A percentile compares a stretch with the other conserved stretches of the same genome.
phyloP scores from a whole-genome alignment of 2,888 invertebrate genomes.

The Cantharis lateralis region DNA sequence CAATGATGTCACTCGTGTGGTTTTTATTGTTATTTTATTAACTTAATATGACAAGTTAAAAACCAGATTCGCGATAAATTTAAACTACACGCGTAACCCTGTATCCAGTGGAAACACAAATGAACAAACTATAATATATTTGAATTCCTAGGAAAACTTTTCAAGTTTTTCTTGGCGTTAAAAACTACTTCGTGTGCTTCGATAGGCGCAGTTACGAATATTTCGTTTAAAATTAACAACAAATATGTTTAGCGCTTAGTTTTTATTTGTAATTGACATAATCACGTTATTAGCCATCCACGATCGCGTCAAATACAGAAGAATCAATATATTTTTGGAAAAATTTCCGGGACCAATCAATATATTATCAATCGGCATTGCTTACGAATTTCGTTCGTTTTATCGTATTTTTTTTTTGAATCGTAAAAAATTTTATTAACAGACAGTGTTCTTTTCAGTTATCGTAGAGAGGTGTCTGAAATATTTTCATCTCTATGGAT shows the following conservation, averaged over 20 bases:
- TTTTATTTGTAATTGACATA: not conserved
- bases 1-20: too few species aligned
- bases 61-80: too few species aligned
- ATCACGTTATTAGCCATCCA: not conserved
- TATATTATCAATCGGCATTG: not conserved
- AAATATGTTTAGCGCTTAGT: not conserved
- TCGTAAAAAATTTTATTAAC: not conserved
- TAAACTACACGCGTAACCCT: too few species aligned
- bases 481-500: constrained; percentile 30
- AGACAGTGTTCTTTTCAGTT: not conserved
- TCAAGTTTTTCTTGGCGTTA: too few species aligned
- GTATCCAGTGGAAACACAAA: too few species aligned
- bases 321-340: not conserved
- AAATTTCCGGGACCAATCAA: not conserved
- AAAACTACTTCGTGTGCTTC: too few species aligned
- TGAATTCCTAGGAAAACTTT: too few species aligned
- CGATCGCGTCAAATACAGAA: not conserved
- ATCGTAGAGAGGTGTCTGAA: not conserved
- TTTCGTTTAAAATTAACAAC: too few species aligned
- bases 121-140: too few species aligned
- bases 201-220: too few species aligned
- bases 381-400: not conserved
- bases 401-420: not conserved
- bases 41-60: too few species aligned
- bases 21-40: too few species aligned